These are phyloP conservation scores for Andrena bicolor DNA, from an alignment of 2,888 invertebrate genomes.

Conservation along the genomic window DNA sequence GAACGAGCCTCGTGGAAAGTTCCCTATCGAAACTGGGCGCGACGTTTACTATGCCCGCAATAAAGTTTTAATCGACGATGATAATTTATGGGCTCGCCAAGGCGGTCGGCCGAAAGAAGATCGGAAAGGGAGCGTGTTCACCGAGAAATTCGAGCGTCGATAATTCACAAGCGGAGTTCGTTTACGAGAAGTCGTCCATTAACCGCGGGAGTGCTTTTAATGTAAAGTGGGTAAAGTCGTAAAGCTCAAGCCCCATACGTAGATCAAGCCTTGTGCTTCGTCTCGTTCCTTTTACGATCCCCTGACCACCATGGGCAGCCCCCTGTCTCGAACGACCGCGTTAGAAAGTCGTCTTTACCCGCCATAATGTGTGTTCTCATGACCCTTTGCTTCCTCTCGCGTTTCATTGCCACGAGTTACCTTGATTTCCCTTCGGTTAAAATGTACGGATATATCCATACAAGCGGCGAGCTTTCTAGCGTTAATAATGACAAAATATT, in stretches of 20 bases:
- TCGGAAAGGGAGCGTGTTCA: conserved; percentile 63
- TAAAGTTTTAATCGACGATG: conserved; percentile 72
- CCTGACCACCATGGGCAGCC: conserved; percentile 32
- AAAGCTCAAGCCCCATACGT: conserved; percentile 71
- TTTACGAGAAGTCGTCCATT: conserved; percentile 74
- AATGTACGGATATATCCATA: neutral
- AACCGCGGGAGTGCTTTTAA: conserved; percentile 76
- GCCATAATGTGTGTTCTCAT: conserved; percentile 46
- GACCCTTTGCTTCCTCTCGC: neutral
- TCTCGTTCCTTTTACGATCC: conserved; percentile 65
- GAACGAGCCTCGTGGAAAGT: conserved; percentile 32
- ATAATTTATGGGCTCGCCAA: conserved; percentile 66
- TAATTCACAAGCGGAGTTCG: conserved; percentile 70
- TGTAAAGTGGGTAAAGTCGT: conserved; percentile 75
- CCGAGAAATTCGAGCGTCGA: conserved; percentile 66
- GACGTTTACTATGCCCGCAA: conserved; percentile 62
- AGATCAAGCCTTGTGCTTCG: conserved; percentile 64
- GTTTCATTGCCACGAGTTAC: neutral
- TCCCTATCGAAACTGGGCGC: conserved; percentile 55
- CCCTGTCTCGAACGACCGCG: conserved; percentile 41
- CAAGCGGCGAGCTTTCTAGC: too few relatives aligned
- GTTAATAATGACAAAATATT: neutral
- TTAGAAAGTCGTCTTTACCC: conserved; percentile 59
- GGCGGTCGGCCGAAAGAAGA: conserved; percentile 63
- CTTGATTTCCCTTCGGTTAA: conserved; percentile 2